Percentiles rank a stretch among this genome's conserved stretches.
phyloP scores from a whole-genome alignment of 2,797 vertebrate species.

The Austrolebias charrua region DNA sequence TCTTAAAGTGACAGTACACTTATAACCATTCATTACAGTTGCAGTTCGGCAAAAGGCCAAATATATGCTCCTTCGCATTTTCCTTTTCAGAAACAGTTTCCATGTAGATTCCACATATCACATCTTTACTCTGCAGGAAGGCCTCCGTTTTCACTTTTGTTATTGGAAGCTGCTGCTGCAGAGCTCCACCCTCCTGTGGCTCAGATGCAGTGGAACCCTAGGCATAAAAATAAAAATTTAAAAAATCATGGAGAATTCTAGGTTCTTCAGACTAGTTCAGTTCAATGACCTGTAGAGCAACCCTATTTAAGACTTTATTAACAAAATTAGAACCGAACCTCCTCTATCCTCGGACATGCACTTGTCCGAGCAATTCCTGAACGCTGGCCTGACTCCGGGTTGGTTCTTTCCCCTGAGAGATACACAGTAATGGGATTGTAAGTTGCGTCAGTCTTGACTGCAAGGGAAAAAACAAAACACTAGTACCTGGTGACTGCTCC shows the following conservation, averaged over 20 bases:
- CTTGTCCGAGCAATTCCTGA: too few species aligned
- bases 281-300: too few species aligned
- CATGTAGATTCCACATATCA: constrained; percentile 92
- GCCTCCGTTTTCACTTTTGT: constrained; percentile 28
- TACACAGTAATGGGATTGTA: too few species aligned
- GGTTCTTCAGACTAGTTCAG: background rate
- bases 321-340: too few species aligned
- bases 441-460: rapidly evolving
- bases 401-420: constrained; percentile 21
- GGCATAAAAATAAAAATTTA: constrained; percentile 6
- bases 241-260: background rate
- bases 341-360: too few species aligned
- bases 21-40: too few species aligned
- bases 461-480: background rate
- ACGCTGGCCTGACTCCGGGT: too few species aligned
- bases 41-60: too few species aligned
- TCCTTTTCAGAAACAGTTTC: constrained; percentile 88
- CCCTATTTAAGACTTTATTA: too few species aligned
- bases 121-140: constrained; percentile 75
- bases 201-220: constrained; percentile 42
- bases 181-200: constrained; percentile 32
- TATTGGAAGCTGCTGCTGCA: constrained; percentile 41
- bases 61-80: too few species aligned
- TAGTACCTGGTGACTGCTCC: constrained; percentile 66
- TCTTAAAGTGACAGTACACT: too few species aligned